Conservation (phyloP, 2,113 vertebrate genomes). For the Prochilodus magdalenae region DNA sequence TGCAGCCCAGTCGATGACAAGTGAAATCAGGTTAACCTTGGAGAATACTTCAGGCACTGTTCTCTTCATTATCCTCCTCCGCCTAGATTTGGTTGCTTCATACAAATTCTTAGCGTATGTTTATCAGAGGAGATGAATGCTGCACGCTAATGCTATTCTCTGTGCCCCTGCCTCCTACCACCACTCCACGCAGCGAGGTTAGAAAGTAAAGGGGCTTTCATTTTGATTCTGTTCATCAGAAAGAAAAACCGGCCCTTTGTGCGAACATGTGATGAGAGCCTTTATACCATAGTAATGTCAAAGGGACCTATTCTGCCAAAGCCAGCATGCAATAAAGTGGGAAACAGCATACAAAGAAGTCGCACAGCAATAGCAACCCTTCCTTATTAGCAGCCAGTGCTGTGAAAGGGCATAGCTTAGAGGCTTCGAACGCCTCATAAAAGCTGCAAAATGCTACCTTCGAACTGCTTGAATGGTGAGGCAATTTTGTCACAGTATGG, state of each 20-base stretch:
- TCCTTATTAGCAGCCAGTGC: slow-evolving; percentile 34
- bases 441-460: slow-evolving; percentile 7
- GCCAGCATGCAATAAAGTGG: slow-evolving; percentile 27
- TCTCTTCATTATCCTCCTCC: slow-evolving; percentile 38
- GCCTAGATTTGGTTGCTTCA: slow-evolving; percentile 39
- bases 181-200: not conserved
- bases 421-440: slow-evolving; percentile 25
- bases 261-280: slow-evolving; percentile 6
- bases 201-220: slow-evolving; percentile 20
- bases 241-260: slow-evolving; percentile 19
- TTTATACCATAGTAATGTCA: slow-evolving; percentile 37
- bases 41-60: slow-evolving; percentile 37
- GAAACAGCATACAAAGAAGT: slow-evolving; percentile 37
- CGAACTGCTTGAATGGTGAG: not conserved
- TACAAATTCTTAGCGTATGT: slow-evolving; percentile 10
- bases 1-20: slow-evolving; percentile 40
- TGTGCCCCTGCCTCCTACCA: not conserved
- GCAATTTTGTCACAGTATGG: slow-evolving; percentile 35
- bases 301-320: slow-evolving; percentile 16
- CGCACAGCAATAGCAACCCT: slow-evolving; percentile 21
- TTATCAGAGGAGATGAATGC: slow-evolving; percentile 32
- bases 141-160: slow-evolving; percentile 5
- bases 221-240: slow-evolving; percentile 6
- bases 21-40: slow-evolving; percentile 38
- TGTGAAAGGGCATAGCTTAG: slow-evolving; percentile 44